phyloP scores from a whole-genome alignment of 2,888 invertebrate species.

The Drosophila emarginata region DNA sequence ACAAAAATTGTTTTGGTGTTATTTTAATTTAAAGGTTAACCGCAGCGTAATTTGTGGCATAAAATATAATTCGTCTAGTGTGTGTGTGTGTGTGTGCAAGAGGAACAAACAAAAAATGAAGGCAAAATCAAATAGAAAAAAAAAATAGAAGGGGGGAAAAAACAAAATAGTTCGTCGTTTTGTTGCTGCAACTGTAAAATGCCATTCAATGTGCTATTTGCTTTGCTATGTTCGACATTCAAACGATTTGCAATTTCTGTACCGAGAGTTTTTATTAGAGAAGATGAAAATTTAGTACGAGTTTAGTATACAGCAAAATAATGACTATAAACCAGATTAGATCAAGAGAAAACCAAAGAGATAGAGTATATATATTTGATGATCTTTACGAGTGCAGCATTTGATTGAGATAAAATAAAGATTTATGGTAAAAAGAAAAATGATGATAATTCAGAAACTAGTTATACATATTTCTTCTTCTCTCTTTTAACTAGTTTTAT shows the following conservation, averaged over 20 bases:
- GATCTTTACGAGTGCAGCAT: background rate
- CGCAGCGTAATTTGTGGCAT: conserved; percentile 79
- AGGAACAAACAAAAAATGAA: conserved; percentile 21
- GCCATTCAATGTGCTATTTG: conserved; percentile 37
- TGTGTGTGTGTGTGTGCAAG: conserved; percentile 17
- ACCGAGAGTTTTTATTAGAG: background rate
- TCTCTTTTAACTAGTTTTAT: too few species aligned
- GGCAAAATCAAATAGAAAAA: conserved; percentile 26
- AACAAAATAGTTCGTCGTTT: conserved; percentile 29
- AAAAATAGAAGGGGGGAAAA: too few species aligned
- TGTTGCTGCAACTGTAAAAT: conserved; percentile 32
- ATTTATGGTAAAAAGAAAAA: too few species aligned
- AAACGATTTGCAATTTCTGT: conserved; percentile 1
- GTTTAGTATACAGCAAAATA: background rate
- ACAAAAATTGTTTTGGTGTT: conserved; percentile 77
- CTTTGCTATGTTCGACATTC: conserved; percentile 27
- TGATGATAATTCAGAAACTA: too few species aligned
- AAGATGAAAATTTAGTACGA: too few species aligned
- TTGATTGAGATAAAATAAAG: background rate
- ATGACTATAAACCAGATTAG: background rate
- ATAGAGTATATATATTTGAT: background rate
- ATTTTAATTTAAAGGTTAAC: conserved; percentile 80
- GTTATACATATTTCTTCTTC: too few species aligned
- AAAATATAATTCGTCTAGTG: conserved; percentile 77
- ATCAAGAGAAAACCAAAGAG: background rate